These are phyloP conservation scores for Monopterus albus DNA, from an alignment of 2,113 vertebrate species.

Conservation along the genomic window DNA sequence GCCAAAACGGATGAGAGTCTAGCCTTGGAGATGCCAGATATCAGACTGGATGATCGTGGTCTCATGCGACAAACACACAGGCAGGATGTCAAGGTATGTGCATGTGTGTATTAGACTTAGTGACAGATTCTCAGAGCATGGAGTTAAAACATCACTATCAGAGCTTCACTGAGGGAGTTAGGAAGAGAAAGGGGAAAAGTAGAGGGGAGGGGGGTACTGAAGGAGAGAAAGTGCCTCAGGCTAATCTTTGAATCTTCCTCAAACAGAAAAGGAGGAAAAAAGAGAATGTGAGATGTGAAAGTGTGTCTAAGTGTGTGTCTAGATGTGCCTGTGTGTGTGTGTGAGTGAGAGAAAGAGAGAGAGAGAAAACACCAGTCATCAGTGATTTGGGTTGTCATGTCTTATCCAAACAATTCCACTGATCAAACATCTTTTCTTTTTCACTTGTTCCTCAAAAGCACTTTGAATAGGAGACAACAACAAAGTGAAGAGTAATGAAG, in stretches of 20 bases:
- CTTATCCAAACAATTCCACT: constrained; percentile 37
- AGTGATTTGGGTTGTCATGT: constrained; percentile 39
- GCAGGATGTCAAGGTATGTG: neutral
- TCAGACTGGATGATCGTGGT: constrained; percentile 34
- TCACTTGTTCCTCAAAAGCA: constrained; percentile 34
- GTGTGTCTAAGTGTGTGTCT: neutral
- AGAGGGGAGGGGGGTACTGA: neutral
- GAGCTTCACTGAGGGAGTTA: neutral
- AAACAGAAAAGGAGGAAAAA: neutral
- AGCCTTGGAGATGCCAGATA: constrained; percentile 47
- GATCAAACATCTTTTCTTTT: constrained; percentile 48
- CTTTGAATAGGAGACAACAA: neutral
- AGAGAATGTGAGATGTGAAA: neutral
- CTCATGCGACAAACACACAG: constrained; percentile 28
- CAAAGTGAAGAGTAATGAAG: neutral
- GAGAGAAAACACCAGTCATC: constrained; percentile 23
- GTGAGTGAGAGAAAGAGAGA: too few species aligned
- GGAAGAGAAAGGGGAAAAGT: neutral
- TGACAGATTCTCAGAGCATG: neutral
- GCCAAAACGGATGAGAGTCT: constrained; percentile 33
- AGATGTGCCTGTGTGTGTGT: neutral
- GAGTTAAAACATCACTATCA: constrained; percentile 21
- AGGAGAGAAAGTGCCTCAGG: constrained; percentile 38
- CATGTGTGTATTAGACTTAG: neutral
- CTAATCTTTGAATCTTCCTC: constrained; percentile 45